Conservation (phyloP, 2,797 vertebrate species). For the Distichodus sexfasciatus region DNA sequence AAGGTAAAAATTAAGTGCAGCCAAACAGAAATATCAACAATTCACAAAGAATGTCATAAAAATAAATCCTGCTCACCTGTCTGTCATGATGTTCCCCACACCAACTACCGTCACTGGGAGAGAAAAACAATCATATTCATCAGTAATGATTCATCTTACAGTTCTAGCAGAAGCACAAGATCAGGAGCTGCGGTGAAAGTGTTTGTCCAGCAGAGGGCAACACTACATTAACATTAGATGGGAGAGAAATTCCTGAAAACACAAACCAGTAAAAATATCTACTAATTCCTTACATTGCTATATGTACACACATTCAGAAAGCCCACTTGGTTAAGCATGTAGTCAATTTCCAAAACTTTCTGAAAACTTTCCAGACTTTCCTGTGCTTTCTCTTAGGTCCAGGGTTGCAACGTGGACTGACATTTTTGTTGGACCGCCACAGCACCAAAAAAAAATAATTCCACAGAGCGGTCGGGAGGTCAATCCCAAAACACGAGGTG, state of each 20-base stretch:
- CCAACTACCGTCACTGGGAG: conserved; percentile 67
- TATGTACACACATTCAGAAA: too few species aligned
- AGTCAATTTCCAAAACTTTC: not conserved
- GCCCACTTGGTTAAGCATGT: not conserved
- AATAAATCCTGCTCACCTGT: conserved; percentile 63
- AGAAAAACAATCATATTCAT: not conserved
- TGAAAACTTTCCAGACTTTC: too few species aligned
- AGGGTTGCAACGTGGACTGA: conserved; percentile 1
- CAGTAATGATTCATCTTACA: not conserved
- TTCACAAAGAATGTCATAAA: not conserved
- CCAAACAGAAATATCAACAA: too few species aligned
- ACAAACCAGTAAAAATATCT: not conserved
- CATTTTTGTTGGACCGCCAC: too few species aligned
- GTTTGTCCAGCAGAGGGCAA: conserved; percentile 62
- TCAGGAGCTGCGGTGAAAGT: not conserved
- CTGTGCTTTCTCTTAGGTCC: not conserved
- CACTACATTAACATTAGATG: not conserved
- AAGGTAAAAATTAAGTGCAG: too few species aligned
- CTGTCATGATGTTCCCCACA: conserved; percentile 57
- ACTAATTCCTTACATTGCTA: too few species aligned
- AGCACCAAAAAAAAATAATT: conserved; percentile 2
- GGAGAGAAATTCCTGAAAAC: not conserved
- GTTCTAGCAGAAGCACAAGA: not conserved
- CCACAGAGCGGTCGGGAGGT: not conserved
- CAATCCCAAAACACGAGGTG: conserved; percentile 2